Evolutionary conservation across 2,113 vertebrate species (phyloP), one percentile per base, ranked within the genome.

Genomic region (Spea bombifrons): DNA sequence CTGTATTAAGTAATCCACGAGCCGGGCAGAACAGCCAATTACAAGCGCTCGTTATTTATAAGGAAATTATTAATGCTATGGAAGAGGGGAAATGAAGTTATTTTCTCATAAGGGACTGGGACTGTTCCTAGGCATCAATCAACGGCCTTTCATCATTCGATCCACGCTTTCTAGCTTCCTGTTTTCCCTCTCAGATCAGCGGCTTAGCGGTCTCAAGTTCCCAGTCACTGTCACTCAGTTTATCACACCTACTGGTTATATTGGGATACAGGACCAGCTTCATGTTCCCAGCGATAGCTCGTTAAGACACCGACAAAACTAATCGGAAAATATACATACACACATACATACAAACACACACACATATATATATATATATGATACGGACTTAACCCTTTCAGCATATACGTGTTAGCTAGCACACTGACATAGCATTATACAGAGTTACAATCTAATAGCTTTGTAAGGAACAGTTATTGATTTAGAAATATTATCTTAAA

Each of bases 111-210:
- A 59, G 55, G 15, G 15, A 4, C 4, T 13, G 0, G 10, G 15
- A 13, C 4, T 59, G 6, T 59, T 59, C 50, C 7, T 7, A 53
- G 50, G 10, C 50, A 13, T 59, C 55, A 13, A 5, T 59, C 55
- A 2, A 9, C 10, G 55, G 55, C 55, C 4, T 59, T 9, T 59
- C 55, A 59, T 13, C 61, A 9, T 17, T 64, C 30, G 4, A 64
- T 64, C 13, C 61, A 64, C 61, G 30, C 13, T 16, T 64, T 64
- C n/a, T 17, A 64, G 61, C n/a, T 64, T 64, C 61, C 61, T 64
- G 61, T 64, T 64, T 64, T 64, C 61, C 16, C 61, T 64, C 30
- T 64, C 61, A 64, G 17, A 16, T 64, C 61, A 64, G n/a, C 30
- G 13, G 5, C 61, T 16, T 16, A 17, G 17, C 61, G 3, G 61